Conservation (phyloP, 2,113 vertebrate species). For the Lasiurus borealis region DNA sequence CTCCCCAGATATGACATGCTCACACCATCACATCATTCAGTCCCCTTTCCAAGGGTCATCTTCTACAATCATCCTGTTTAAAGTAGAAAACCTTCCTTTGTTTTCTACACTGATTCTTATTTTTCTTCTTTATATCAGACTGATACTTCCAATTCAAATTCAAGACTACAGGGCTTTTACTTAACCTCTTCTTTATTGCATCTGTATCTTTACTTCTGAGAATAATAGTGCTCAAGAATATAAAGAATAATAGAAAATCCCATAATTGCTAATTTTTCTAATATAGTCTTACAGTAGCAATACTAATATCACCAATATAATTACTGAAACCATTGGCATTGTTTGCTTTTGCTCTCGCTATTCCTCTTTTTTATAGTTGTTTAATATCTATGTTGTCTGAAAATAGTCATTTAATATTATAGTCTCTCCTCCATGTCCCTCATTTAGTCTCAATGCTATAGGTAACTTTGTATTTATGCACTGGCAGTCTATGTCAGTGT, state of each 20-base stretch:
- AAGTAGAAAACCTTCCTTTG: neutral
- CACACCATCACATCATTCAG: neutral
- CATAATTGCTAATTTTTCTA: neutral
- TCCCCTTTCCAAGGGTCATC: neutral
- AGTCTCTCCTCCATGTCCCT: neutral
- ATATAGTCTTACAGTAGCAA: neutral
- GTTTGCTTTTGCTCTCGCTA: neutral
- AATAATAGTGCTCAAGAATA: neutral
- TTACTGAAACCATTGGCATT: neutral
- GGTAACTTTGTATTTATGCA: neutral
- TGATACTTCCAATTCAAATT: neutral
- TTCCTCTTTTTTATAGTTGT: neutral
- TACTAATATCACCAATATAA: neutral
- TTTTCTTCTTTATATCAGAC: neutral
- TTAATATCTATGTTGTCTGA: neutral
- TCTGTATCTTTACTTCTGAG: neutral
- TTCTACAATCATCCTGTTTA: neutral
- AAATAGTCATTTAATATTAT: neutral
- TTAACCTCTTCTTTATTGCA: neutral
- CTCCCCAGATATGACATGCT: accelerated
- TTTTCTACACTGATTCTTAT: neutral
- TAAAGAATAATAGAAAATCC: conserved; percentile 7
- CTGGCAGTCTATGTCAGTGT: neutral
- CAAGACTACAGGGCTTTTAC: neutral
- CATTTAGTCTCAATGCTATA: neutral